A percentile compares a stretch with the other conserved stretches of the same genome.
Conservation (phyloP, 1,140 invertebrate genomes). For the Nephila pilipes region DNA sequence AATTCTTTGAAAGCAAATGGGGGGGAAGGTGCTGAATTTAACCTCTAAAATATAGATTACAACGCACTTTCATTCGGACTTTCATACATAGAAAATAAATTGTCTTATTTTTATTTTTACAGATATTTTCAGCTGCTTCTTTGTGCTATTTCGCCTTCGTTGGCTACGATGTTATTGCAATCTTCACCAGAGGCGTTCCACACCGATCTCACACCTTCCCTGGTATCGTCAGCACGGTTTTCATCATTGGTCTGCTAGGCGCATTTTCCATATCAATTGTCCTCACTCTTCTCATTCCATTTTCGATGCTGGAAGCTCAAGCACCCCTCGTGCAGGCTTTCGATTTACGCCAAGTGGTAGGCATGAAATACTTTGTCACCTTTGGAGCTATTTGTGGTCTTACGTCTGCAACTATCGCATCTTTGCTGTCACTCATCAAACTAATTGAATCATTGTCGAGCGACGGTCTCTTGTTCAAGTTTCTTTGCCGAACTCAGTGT, state of each 20-base stretch:
- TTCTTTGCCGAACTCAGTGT: constrained; percentile 59
- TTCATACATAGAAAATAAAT: neutral
- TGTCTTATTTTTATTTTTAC: neutral
- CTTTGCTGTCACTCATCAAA: constrained; percentile 67
- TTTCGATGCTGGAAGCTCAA: constrained; percentile 42
- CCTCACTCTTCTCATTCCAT: constrained; percentile 61
- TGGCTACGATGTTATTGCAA: constrained; percentile 80
- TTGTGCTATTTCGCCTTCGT: constrained; percentile 80
- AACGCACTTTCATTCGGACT: neutral
- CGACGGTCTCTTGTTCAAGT: constrained; percentile 81
- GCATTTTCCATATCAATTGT: constrained; percentile 43
- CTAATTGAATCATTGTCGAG: constrained; percentile 80
- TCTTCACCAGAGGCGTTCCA: constrained; percentile 78
- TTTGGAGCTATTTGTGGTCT: constrained; percentile 73
- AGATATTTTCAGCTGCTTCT: constrained; percentile 77
- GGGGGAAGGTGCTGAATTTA: too few relatives aligned
- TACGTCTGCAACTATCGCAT: constrained; percentile 36
- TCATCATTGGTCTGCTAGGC: constrained; percentile 37
- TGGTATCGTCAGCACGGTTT: constrained; percentile 30
- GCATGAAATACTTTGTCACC: constrained; percentile 71
- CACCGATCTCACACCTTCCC: constrained; percentile 65
- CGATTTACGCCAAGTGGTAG: constrained; percentile 25
- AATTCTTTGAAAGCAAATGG: too few relatives aligned
- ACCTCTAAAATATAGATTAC: too few relatives aligned
- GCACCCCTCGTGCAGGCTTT: constrained; percentile 72